Percentiles rank a stretch among this genome's conserved stretches.
These are phyloP conservation scores for Lota lota DNA, from an alignment of 2,113 vertebrate species.

Conservation along the genomic window DNA sequence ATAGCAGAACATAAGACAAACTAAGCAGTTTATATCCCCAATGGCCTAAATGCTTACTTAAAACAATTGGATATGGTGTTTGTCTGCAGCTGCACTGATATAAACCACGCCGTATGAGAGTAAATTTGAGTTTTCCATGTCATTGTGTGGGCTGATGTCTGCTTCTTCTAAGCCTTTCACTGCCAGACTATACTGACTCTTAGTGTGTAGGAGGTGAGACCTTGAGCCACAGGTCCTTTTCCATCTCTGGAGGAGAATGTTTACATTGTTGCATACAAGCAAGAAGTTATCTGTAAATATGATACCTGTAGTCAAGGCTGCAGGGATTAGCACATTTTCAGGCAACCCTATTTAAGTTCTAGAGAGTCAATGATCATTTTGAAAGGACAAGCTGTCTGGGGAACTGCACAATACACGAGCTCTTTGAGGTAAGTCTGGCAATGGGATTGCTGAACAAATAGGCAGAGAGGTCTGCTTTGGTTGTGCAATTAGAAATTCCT, in stretches of 20 bases:
- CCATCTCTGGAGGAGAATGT: conserved; percentile 20
- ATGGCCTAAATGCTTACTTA: no score
- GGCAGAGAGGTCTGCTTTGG: background rate
- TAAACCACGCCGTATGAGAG: background rate
- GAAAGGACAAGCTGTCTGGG: conserved; percentile 16
- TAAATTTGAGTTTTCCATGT: conserved; percentile 30
- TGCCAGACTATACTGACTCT: conserved; percentile 23
- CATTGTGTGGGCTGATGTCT: conserved; percentile 25
- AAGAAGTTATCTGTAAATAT: conserved; percentile 21
- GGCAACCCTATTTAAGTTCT: conserved; percentile 50
- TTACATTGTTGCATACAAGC: conserved; percentile 23
- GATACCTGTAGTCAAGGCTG: conserved; percentile 39
- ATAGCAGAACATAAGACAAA: no score
- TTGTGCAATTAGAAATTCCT: no score
- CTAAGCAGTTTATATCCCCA: no score
- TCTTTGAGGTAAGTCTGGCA: conserved; percentile 41
- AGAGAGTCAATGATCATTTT: background rate
- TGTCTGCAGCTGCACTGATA: background rate
- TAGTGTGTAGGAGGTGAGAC: conserved; percentile 46
- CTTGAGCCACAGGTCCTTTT: conserved; percentile 34
- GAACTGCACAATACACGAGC: conserved; percentile 15
- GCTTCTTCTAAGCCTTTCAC: conserved; percentile 30
- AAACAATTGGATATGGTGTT: no score
- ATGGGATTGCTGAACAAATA: background rate
- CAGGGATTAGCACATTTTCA: conserved; percentile 62